Evolutionary conservation across 2,113 vertebrate genomes (phyloP), one percentile per base, ranked within the genome.

Genomic region (Campylorhamphus procurvoides): DNA sequence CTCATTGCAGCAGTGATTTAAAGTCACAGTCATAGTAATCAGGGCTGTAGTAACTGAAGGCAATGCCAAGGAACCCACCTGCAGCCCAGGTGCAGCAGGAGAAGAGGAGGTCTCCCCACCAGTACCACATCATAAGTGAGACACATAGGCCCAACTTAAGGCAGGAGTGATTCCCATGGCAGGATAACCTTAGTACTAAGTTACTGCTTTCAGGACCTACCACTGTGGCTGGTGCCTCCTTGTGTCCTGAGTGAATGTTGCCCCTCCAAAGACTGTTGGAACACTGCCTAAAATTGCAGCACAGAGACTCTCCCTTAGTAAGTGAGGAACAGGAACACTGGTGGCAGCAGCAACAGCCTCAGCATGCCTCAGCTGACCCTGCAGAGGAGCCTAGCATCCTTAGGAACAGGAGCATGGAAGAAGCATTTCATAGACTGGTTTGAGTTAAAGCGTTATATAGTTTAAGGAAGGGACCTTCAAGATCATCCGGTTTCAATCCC

Each of bases 61-160:
- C 71, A 76, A 19, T 35, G 28, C 13, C 58, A 60, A 55, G 62
- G 22, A 76, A 6, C 40, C 12, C 27, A 39, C 19, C 20, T 8
- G 1, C 55, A 67, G 35, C 14, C 14, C 15, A 2, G 35, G 40
- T 10, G n/a, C 55, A 58, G 35, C 28, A 84, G 40, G 20, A 73
- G 8, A 50, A 29, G n/a, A 23, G 19, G 10, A 66, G 8, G 17
- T 74, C 18, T 58, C 24, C 17, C 12, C 20, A 19, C 33, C 7
- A 31, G 55, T 5, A 1, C 18, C 1, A 12, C 1, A 0, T n/a
- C 7, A 1, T 6, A 25, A 2, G 0, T 29, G 24, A 62, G 29
- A n/a, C 19, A 25, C 6, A 4, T 2, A 6, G 7, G 3, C 10
- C 28, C 28, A 47, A 5, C 9, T 63, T 35, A n/a, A 74, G 25